Percentiles rank a stretch among this genome's conserved stretches.
Conservation (phyloP, 2,797 vertebrate genomes). For the Neosilurus mollespiculum region DNA sequence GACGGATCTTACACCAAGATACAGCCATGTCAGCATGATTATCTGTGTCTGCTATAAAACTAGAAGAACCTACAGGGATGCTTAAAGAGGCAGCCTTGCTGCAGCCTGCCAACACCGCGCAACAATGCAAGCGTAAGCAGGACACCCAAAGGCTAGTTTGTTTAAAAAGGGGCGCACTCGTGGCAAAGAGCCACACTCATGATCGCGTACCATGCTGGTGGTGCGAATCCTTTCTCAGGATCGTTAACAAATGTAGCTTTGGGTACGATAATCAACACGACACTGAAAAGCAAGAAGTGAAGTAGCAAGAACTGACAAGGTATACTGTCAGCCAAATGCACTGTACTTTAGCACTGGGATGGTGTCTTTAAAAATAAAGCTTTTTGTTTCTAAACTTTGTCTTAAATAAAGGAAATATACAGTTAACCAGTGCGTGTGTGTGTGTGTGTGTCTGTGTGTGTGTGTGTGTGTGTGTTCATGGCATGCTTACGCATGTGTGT, state of each 20-base stretch:
- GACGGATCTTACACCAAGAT: background rate
- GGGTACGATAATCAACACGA: constrained; percentile 10
- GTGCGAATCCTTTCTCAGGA: constrained; percentile 23
- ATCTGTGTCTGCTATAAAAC: constrained; percentile 1
- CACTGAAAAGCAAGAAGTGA: constrained; percentile 6
- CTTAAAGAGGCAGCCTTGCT: constrained; percentile 22
- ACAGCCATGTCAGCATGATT: constrained; percentile 3
- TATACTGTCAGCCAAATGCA: background rate
- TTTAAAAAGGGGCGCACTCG: constrained; percentile 10
- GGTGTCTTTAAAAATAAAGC: background rate
- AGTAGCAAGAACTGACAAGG: background rate
- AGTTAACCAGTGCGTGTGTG: background rate
- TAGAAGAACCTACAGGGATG: constrained; percentile 9
- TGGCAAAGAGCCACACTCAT: background rate
- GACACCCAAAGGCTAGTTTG: background rate
- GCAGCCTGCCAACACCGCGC: background rate
- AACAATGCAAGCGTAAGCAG: constrained; percentile 15
- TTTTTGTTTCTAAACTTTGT: no score
- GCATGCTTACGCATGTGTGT: constrained; percentile 12
- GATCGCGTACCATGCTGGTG: background rate
- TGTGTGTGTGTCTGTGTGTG: constrained; percentile 26
- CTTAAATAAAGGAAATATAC: background rate
- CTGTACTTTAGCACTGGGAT: background rate
- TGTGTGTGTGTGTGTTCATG: constrained; percentile 16
- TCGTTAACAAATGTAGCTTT: constrained; percentile 16